These are phyloP conservation scores for Cryptoblepharus egeriae DNA, from an alignment of 2,797 vertebrate genomes.

Conservation along the genomic window DNA sequence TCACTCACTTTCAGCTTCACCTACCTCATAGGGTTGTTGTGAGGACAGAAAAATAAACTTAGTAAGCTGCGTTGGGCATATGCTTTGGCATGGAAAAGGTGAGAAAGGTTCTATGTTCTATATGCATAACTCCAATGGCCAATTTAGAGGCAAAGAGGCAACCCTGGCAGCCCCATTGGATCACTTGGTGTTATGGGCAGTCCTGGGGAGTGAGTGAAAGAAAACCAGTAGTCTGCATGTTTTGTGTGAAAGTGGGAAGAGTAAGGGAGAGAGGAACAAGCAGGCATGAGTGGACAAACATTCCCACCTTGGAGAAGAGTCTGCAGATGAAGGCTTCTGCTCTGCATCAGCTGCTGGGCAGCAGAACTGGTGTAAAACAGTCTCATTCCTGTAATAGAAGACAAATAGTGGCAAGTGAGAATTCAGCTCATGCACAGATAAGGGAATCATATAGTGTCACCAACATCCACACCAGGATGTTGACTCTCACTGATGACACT, in stretches of 20 bases:
- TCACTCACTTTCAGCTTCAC: too few relatives aligned
- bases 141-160: neutral
- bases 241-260: neutral
- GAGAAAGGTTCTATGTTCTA: too few relatives aligned
- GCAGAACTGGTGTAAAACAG: slow-evolving; percentile 97
- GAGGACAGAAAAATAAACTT: too few relatives aligned
- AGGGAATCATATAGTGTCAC: neutral
- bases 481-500: slow-evolving; percentile 4
- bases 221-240: neutral
- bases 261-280: neutral
- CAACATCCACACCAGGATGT: slow-evolving; percentile 28
- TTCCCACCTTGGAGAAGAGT: slow-evolving; percentile 79
- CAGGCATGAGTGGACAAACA: slow-evolving; percentile 11
- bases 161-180: neutral
- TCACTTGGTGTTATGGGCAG: neutral
- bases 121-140: too few relatives aligned
- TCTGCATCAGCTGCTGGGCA: slow-evolving; percentile 93
- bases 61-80: too few relatives aligned
- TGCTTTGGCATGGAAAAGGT: too few relatives aligned
- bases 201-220: neutral
- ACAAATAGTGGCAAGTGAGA: slow-evolving; percentile 54
- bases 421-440: slow-evolving; percentile 15
- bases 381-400: slow-evolving; percentile 89
- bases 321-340: slow-evolving; percentile 85
- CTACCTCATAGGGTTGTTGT: too few relatives aligned